A percentile compares a stretch with the other conserved stretches of the same genome.
These are phyloP conservation scores for Hirtodrosophila confusa DNA, from an alignment of 2,888 invertebrate species.

Conservation along the genomic window DNA sequence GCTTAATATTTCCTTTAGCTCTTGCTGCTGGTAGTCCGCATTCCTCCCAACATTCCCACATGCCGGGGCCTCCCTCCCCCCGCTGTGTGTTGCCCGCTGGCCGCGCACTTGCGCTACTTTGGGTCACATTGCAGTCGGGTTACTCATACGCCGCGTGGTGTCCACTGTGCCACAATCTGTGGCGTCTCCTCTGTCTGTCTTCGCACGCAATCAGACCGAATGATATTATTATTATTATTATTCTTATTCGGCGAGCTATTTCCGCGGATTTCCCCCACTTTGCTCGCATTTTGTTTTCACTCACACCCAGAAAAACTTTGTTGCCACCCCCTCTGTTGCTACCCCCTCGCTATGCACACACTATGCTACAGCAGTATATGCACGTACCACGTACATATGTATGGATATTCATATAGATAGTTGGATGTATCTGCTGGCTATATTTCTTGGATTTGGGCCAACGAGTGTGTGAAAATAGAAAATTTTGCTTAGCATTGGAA, in stretches of 20 bases:
- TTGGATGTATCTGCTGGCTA: conserved; percentile 52
- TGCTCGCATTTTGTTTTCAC: conserved; percentile 21
- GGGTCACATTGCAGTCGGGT: conserved; percentile 41
- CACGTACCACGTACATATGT: neutral
- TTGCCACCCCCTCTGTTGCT: conserved; percentile 2
- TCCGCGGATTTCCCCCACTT: conserved; percentile 61
- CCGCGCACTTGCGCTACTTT: neutral
- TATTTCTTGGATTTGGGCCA: conserved; percentile 79
- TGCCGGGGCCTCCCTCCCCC: neutral
- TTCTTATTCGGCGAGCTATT: conserved; percentile 43
- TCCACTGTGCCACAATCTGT: conserved; percentile 27
- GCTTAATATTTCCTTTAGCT: conserved; percentile 13
- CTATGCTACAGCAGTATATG: too few species aligned
- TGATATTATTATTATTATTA: conserved; percentile 46
- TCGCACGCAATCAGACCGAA: conserved; percentile 34
- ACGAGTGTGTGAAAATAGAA: conserved; percentile 80
- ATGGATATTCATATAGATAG: conserved; percentile 51
- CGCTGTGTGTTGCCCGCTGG: too few species aligned
- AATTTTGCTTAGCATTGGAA: conserved; percentile 73
- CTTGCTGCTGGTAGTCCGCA: neutral
- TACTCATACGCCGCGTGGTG: conserved; percentile 63
- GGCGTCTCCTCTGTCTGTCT: conserved; percentile 11
- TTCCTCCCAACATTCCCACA: neutral
- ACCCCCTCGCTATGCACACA: neutral
- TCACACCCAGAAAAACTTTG: conserved; percentile 8